A percentile compares a stretch with the other conserved stretches of the same genome.
Evolutionary conservation across 2,888 invertebrate genomes (phyloP).

Genomic region (Teleiodes luculella): DNA sequence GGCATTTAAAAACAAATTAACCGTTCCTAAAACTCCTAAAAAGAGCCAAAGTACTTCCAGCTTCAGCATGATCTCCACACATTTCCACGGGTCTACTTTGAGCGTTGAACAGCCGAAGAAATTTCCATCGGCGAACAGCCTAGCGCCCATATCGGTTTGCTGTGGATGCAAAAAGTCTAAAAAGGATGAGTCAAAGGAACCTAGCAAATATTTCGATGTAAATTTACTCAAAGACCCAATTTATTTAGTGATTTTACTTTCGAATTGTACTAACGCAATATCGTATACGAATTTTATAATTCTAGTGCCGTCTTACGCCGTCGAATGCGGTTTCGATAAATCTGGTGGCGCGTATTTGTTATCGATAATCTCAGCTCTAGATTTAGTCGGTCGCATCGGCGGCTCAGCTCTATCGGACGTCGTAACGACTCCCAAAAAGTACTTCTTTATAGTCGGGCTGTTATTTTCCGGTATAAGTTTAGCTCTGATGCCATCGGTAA

Average conservation of each 20-base stretch:
- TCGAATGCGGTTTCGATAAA: slow-evolving; percentile 84
- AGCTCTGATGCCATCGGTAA: slow-evolving; percentile 83
- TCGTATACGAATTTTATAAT: slow-evolving; percentile 93
- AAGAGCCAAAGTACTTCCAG: slow-evolving; percentile 88
- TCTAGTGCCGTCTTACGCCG: slow-evolving; percentile 87
- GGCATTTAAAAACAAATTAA: slow-evolving; percentile 57
- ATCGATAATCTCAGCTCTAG: slow-evolving; percentile 88
- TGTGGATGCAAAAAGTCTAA: slow-evolving; percentile 55
- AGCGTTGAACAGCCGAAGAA: slow-evolving; percentile 87
- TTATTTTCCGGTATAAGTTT: slow-evolving; percentile 87
- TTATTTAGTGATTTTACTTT: slow-evolving; percentile 89
- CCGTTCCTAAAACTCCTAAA: slow-evolving; percentile 75
- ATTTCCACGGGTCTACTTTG: slow-evolving; percentile 90
- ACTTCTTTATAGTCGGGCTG: slow-evolving; percentile 89
- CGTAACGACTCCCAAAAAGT: slow-evolving; percentile 86
- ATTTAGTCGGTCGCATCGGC: slow-evolving; percentile 90
- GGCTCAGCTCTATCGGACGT: slow-evolving; percentile 91
- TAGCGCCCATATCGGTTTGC: slow-evolving; percentile 66
- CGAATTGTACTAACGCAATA: slow-evolving; percentile 91
- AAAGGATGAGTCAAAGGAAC: slow-evolving; percentile 55
- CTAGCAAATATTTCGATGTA: slow-evolving; percentile 85
- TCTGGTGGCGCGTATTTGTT: slow-evolving; percentile 84
- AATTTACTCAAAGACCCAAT: slow-evolving; percentile 86
- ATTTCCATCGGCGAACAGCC: slow-evolving; percentile 83
- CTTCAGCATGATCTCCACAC: slow-evolving; percentile 90